Evolutionary conservation across 2,797 vertebrate species (phyloP), one percentile per base, ranked within the genome.

Genomic region (Psittacula echo): DNA sequence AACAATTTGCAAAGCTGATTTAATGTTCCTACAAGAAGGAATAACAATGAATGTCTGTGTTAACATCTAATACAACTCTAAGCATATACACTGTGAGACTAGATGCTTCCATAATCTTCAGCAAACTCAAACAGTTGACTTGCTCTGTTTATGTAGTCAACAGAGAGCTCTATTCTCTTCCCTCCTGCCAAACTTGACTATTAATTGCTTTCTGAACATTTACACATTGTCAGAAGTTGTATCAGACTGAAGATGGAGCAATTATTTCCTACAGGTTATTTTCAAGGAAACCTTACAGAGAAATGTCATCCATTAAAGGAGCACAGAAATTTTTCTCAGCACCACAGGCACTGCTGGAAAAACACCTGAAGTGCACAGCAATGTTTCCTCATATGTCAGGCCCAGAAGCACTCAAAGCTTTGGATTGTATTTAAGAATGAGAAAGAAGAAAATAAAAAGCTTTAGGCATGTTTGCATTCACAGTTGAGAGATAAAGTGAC

Each of bases 191-290:
- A 94, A 71, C 54, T 51, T 65, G 76, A 75, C 82, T 95, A 56
- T 79, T 95, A 94, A 93, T 94, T 87, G 45, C 90, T 95, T 94
- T 93, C 89, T 67, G 93, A 95, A 94, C 77, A 79, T 96, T 95
- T 97, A 74, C 93, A 85, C 80, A 50, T 93, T 94, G 87, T 91
- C 83, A 92, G 85, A 93, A 81, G 80, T 53, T 87, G 56, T 80
- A 90, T 44, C 51, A 91, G 72, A 74, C 41, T 0, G 0, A 91
- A 96, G 93, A 93, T 30, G 18, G 80, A 94, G 18, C 48, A 94
- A 90, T 95, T 94, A 91, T 85, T 93, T 96, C 64, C 74, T 76
- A 37, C 79, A 71, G 37, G 41, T 85, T 94, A 73, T 76, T 85
- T 94, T 90, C 2, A 10, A 86, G 67, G 51, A 82, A 86, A 71